These are phyloP conservation scores for Nothocercus nigrocapillus DNA, from an alignment of 2,113 vertebrate species.

Conservation along the genomic window DNA sequence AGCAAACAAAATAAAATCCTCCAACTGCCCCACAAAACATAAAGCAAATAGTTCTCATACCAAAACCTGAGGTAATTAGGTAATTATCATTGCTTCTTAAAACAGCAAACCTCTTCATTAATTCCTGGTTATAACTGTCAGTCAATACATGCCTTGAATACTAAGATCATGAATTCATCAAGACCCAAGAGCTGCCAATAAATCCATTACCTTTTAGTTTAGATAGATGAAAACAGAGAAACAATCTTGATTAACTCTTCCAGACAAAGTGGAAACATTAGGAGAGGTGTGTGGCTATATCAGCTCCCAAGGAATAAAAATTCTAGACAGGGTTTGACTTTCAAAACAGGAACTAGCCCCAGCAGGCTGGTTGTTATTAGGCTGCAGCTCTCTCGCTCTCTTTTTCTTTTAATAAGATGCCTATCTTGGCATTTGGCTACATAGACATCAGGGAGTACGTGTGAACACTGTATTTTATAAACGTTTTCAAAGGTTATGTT, in stretches of 20 bases:
- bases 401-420: background rate
- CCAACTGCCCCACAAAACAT: background rate
- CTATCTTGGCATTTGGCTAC: background rate
- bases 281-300: background rate
- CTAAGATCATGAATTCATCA: background rate
- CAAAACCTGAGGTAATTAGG: background rate
- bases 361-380: accelerated
- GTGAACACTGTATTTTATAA: background rate
- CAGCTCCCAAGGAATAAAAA: background rate
- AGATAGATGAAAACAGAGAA: background rate
- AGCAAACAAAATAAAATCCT: background rate
- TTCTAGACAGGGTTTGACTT: background rate
- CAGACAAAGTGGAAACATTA: background rate
- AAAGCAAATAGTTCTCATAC: background rate
- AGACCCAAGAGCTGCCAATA: background rate
- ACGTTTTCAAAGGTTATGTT: background rate
- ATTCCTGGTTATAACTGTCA: background rate
- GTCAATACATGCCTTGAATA: background rate
- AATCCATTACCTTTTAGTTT: background rate
- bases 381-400: accelerated
- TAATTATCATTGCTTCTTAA: background rate
- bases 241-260: background rate
- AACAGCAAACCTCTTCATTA: background rate
- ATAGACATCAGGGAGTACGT: background rate
- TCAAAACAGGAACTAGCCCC: background rate